phyloP scores from a whole-genome alignment of 35 echinoderm and acorn worm genomes.

The Patiria miniata region DNA sequence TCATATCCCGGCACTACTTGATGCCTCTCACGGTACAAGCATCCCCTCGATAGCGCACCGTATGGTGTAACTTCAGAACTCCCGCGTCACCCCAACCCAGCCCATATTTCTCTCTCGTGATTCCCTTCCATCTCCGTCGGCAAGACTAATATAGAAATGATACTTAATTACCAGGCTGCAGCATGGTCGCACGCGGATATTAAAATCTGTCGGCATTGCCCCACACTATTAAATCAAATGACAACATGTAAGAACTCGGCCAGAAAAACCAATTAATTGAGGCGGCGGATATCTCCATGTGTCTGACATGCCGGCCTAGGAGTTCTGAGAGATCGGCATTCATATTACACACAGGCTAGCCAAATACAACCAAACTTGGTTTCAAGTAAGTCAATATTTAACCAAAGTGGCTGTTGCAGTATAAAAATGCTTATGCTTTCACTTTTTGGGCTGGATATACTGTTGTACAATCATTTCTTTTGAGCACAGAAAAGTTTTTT shows the following conservation, averaged over 20 bases:
- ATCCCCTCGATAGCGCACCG: background rate
- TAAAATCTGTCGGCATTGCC: conserved; percentile 19
- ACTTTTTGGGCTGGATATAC: too few relatives aligned
- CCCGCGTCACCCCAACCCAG: background rate
- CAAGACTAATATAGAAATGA: conserved; percentile 24
- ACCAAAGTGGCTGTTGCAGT: too few relatives aligned
- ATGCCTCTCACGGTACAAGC: background rate
- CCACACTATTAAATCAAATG: conserved; percentile 2
- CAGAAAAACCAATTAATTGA: conserved; percentile 10
- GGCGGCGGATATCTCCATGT: background rate
- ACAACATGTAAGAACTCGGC: background rate
- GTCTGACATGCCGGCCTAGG: too few relatives aligned
- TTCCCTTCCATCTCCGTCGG: background rate
- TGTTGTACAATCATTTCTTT: too few relatives aligned
- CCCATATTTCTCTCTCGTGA: background rate
- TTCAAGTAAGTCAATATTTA: too few relatives aligned
- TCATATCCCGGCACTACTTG: conserved; percentile 11
- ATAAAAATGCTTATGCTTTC: too few relatives aligned
- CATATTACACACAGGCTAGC: too few relatives aligned
- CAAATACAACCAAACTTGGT: too few relatives aligned
- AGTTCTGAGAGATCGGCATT: too few relatives aligned
- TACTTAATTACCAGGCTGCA: background rate
- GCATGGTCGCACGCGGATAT: conserved; percentile 8
- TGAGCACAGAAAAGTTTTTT: too few relatives aligned
- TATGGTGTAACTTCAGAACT: conserved; percentile 13